phyloP scores from a whole-genome alignment of 1,140 invertebrate genomes.

The Protaetia brevitarsis region DNA sequence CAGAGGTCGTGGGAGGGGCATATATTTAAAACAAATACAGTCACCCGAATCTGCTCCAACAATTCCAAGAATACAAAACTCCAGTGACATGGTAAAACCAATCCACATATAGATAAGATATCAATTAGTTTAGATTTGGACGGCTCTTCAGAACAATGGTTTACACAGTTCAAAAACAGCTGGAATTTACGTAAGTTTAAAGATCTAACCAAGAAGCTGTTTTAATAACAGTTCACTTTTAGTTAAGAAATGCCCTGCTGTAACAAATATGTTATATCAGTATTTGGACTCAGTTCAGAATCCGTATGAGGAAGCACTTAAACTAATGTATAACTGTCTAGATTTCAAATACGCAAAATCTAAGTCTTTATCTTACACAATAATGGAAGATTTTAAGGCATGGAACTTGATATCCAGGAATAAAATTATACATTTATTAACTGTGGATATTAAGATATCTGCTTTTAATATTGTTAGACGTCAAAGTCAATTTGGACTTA shows the following conservation, averaged over 20 bases:
- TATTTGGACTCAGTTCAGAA: constrained; percentile 53
- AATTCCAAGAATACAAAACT: background rate
- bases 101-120: background rate
- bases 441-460: constrained; percentile 55
- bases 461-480: constrained; percentile 58
- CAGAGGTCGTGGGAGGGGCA: background rate
- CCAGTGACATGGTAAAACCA: background rate
- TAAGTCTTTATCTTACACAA: constrained; percentile 56
- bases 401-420: constrained; percentile 47
- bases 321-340: constrained; percentile 56
- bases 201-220: background rate
- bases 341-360: constrained; percentile 56
- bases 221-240: constrained; percentile 26
- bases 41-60: background rate
- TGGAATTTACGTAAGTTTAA: constrained; percentile 40
- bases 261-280: constrained; percentile 52
- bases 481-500: constrained; percentile 54
- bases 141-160: constrained; percentile 34
- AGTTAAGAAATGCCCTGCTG: constrained; percentile 57
- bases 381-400: constrained; percentile 59
- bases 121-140: constrained; percentile 30
- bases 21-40: background rate
- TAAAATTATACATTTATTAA: constrained; percentile 48
- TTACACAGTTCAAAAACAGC: constrained; percentile 38
- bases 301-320: constrained; percentile 55